Evolutionary conservation across 1,140 invertebrate species (phyloP).

Genomic region (Magallana gigas): DNA sequence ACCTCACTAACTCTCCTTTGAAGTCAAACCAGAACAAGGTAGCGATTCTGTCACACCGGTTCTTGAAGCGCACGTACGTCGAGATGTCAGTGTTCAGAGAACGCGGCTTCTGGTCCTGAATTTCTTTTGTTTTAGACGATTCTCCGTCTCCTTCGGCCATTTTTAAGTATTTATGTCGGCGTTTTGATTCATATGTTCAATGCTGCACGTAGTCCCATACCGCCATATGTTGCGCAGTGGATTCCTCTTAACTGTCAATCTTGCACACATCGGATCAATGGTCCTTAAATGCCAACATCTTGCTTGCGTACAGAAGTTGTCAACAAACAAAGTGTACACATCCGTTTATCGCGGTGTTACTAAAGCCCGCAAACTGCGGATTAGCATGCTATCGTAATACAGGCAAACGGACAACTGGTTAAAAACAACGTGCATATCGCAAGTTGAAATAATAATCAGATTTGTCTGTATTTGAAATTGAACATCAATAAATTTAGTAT

Average conservation of each 20-base stretch:
- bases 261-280: no score
- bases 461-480: no score
- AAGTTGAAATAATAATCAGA: no score
- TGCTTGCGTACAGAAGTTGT: neutral
- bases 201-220: neutral
- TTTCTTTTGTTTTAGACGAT: neutral
- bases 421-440: no score
- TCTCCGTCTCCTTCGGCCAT: slow-evolving; percentile 13
- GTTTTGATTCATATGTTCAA: neutral
- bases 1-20: slow-evolving; percentile 44
- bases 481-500: no score
- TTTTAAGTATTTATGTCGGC: neutral
- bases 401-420: no score
- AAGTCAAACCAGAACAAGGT: slow-evolving; percentile 44
- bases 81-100: slow-evolving; percentile 24
- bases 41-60: slow-evolving; percentile 41
- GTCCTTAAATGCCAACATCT: no score
- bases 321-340: neutral
- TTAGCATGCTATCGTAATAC: no score
- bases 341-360: neutral
- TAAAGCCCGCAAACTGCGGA: neutral
- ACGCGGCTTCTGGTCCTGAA: neutral
- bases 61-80: slow-evolving; percentile 27
- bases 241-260: no score
- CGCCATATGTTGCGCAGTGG: no score